A percentile compares a stretch with the other conserved stretches of the same genome.
Conservation (phyloP, 2,797 vertebrate species). For the Fistularia tabacaria region DNA sequence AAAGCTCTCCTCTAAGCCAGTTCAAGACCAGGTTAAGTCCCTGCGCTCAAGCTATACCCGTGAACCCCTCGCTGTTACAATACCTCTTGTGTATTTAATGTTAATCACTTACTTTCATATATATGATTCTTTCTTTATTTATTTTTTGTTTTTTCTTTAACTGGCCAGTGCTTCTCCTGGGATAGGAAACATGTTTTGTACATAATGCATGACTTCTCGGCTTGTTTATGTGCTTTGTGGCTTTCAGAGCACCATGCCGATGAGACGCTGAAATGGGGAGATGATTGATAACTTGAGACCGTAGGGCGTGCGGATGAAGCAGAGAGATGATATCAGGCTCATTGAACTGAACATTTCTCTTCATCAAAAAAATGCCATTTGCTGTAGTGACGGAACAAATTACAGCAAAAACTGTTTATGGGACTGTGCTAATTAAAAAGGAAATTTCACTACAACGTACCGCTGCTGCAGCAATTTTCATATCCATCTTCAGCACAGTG, state of each 20-base stretch:
- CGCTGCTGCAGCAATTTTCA: conserved; percentile 6
- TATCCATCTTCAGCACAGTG: conserved; percentile 25
- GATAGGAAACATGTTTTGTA: conserved; percentile 23
- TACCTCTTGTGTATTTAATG: conserved; percentile 37
- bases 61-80: conserved; percentile 15
- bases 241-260: conserved; percentile 17
- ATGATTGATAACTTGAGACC: conserved; percentile 10
- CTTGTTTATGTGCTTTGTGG: conserved; percentile 44
- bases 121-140: not conserved
- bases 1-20: conserved; percentile 40
- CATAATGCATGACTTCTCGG: conserved; percentile 50
- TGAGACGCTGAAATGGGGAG: not conserved
- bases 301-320: conserved; percentile 3
- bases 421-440: conserved; percentile 25
- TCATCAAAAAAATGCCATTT: not conserved
- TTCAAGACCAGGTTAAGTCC: conserved; percentile 43
- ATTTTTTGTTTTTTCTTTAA: conserved; percentile 18
- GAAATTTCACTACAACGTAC: not conserved
- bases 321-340: conserved; percentile 9
- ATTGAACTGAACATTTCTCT: conserved; percentile 11
- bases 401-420: conserved; percentile 3
- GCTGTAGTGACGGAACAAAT: conserved; percentile 5
- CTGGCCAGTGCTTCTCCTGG: conserved; percentile 1
- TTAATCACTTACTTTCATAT: conserved; percentile 39
- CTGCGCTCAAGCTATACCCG: conserved; percentile 17